Base-by-base conservation (phyloP, 2,797 vertebrate genomes). In the Ispidina picta region DNA sequence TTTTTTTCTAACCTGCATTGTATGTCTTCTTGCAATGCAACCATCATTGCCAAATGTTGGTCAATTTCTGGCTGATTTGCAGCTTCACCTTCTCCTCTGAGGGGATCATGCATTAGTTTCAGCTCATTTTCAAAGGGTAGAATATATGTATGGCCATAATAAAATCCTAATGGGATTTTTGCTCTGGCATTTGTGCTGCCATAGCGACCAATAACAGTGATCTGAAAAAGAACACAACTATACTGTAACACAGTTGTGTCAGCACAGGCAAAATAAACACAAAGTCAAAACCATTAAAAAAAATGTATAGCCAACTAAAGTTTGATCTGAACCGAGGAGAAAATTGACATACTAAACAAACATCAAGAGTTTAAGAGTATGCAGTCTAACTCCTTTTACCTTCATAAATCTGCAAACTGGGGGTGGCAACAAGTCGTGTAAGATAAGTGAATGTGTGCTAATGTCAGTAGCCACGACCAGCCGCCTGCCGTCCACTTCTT, bases 321-420 rank as follows among this genome's bases (percentile, higher is more conserved):
- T 65, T 51, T 58, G 14, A 21, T 48, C 51, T 48, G 14, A 87
- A 37, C 3, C 55, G 29, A 58, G 31, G 8, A 52, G n/a, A 20
- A 88, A 79, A 11, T 33, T 60, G 11, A 70, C 3, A 8, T 31
- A 65, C 13, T 41, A 88, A 54, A 54, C 7, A 79, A 51, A 55
- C 12, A 72, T 25, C 25, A 76, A 52, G 33, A 83, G 35, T 35
- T 76, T 33, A 74, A 52, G 7, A 48, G 15, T 8, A 56, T 18
- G 19, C 6, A 56, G 35, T 25, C 14, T 51, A 15, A 33, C 21
- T 73, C 21, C 10, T 73, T 71, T 97, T 97, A 99, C 99, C 99
- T 99, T 99, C 99, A 99, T 99, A 96, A 99, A 99, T 85, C 99
- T 98, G 98, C 99, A 99, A 91, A 99, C 99, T 8, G 99, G 99